These are phyloP conservation scores for Camptogramma bilineatum DNA, from an alignment of 2,888 invertebrate species.

Conservation along the genomic window DNA sequence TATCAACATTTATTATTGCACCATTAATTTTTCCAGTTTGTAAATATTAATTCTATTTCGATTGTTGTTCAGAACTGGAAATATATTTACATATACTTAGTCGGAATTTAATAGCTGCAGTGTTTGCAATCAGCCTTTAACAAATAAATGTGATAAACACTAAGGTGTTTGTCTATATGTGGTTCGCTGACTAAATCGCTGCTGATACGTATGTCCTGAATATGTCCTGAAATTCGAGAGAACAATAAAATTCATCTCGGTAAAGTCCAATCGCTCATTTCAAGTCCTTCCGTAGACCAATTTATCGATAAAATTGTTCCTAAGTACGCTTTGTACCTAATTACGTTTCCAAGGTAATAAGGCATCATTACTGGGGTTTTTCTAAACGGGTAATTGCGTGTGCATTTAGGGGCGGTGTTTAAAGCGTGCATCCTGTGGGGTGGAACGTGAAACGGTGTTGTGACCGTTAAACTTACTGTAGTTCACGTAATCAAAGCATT, in stretches of 20 bases:
- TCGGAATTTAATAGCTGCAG: no score
- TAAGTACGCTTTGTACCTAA: not conserved
- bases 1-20: not conserved
- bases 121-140: no score
- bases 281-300: not conserved
- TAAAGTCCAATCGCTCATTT: not conserved
- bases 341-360: conserved; percentile 22
- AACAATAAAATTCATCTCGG: not conserved
- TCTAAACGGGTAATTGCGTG: conserved; percentile 57
- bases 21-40: not conserved
- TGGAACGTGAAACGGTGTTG: conserved; percentile 41
- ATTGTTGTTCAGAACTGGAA: no score
- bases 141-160: no score
- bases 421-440: conserved; percentile 48
- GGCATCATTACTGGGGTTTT: conserved; percentile 52
- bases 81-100: no score
- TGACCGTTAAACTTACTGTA: conserved; percentile 52
- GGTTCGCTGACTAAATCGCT: no score
- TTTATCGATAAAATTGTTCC: not conserved
- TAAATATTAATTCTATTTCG: not conserved
- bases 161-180: no score
- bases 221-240: no score
- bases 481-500: conserved; percentile 34
- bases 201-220: no score
- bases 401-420: conserved; percentile 56